Evolutionary conservation across 2,888 invertebrate species (phyloP), one percentile per base, ranked within the genome.

Genomic region (Cheilosia grossa): DNA sequence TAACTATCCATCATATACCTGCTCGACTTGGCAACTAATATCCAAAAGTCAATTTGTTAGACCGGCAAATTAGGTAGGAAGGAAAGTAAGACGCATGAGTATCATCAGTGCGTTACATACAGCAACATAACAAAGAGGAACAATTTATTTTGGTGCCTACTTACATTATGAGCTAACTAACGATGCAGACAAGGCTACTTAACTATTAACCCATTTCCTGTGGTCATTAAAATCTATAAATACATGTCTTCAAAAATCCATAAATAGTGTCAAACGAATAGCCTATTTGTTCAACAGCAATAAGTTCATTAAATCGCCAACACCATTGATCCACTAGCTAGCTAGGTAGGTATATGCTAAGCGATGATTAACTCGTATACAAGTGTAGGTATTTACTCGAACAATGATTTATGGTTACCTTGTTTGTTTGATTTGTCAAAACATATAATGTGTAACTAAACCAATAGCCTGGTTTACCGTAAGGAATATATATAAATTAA

Each of bases 81-180:
- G 17, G 17, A 4, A 17, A 2, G 19, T 7, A 47, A 2, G 9
- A 17, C 24, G 13, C 24, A 27, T 24, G 51, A 4, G 13, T 51
- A 51, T 15, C 51, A 51, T 51, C 24, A 51, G 24, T 51, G 51
- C 51, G 51, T 51, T 51, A 51, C 51, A 15, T 15, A 27, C 37
- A 2, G 24, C 15, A 9, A 21, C 10, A 24, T 51, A 51, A 51
- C 24, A 51, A 21, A 51, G 51, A 4, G 51, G 51, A 51, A 27
- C 49, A 49, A 49, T 13, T 24, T 51, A 27, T 51, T 13, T 15
- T 21, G 2, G 7, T 51, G 15, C 5, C 13, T 24, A 13, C 10
- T 37, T 13, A 13, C 37, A 5, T 27, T 51, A 21, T 13, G 51
- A 51, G 15, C 15, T 27, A 21, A 51, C 21, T 51, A 24, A 51